Percentiles rank a stretch among this genome's conserved stretches.
Conservation (phyloP, 2,888 invertebrate species). For the Nysson spinosus region DNA sequence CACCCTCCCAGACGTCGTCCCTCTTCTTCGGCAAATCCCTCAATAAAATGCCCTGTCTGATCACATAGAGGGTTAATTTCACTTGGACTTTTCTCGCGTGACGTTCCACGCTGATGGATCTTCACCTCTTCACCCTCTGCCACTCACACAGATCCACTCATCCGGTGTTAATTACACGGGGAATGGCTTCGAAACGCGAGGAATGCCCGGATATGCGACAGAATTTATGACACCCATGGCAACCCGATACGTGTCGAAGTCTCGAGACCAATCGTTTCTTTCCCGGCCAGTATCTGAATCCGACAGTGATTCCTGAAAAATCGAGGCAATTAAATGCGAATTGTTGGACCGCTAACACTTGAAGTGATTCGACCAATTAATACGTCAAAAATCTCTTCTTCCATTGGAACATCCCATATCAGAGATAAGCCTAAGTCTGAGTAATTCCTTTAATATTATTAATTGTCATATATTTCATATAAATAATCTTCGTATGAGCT, state of each 20-base stretch:
- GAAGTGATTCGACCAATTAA: slow-evolving; percentile 25
- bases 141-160: slow-evolving; percentile 49
- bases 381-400: no score
- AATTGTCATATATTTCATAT: no score
- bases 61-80: slow-evolving; percentile 59
- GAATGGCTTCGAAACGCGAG: slow-evolving; percentile 60
- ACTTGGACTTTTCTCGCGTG: slow-evolving; percentile 52
- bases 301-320: slow-evolving; percentile 42
- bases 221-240: slow-evolving; percentile 56
- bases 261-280: slow-evolving; percentile 15
- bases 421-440: no score
- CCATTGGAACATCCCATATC: no score
- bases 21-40: slow-evolving; percentile 5
- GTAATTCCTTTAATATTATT: no score
- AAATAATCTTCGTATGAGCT: no score
- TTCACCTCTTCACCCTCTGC: slow-evolving; percentile 63
- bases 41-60: slow-evolving; percentile 33
- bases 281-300: slow-evolving; percentile 14
- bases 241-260: slow-evolving; percentile 33
- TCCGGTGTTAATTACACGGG: slow-evolving; percentile 61
- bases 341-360: not conserved
- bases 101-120: slow-evolving; percentile 63
- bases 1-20: slow-evolving; percentile 1
- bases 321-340: slow-evolving; percentile 41
- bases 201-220: slow-evolving; percentile 57